Conservation (phyloP, 2,888 invertebrate species). For the Mythimna lalbum region DNA sequence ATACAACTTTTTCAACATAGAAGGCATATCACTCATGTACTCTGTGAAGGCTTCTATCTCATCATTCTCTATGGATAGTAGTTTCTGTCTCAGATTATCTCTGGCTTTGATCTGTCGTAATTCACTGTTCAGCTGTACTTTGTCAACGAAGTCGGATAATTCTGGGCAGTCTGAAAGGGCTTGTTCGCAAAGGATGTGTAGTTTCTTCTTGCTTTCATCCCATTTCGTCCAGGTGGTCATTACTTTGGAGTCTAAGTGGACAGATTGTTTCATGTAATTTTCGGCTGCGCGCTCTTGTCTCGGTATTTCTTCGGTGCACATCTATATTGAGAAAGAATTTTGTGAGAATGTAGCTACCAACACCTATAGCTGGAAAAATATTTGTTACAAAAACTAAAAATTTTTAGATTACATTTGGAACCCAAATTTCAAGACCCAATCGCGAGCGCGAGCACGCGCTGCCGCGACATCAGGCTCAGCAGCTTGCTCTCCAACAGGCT, state of each 20-base stretch:
- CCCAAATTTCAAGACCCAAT: too few species aligned
- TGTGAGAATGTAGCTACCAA: too few species aligned
- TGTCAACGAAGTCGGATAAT: constrained; percentile 75
- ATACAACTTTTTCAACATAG: constrained; percentile 90
- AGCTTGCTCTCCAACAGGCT: too few species aligned
- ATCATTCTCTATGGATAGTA: constrained; percentile 83
- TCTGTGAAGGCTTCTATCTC: constrained; percentile 88
- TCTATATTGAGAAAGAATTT: constrained; percentile 65
- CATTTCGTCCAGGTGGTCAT: constrained; percentile 77
- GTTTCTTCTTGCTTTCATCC: constrained; percentile 74
- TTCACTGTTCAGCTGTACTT: constrained; percentile 76
- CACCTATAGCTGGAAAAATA: too few species aligned
- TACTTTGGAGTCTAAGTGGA: constrained; percentile 78
- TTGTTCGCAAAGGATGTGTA: constrained; percentile 72
- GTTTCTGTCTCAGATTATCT: constrained; percentile 78
- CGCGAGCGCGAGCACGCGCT: too few species aligned
- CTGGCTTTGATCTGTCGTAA: constrained; percentile 83
- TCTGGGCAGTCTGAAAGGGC: constrained; percentile 76
- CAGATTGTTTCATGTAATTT: constrained; percentile 79
- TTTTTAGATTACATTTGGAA: too few species aligned
- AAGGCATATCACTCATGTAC: constrained; percentile 88
- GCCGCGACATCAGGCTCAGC: too few species aligned
- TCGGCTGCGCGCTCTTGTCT: constrained; percentile 83
- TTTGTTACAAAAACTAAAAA: too few species aligned
- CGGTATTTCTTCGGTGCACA: constrained; percentile 84